Conservation (phyloP, 2,888 invertebrate species). For the Lordiphosa andalusiaca region DNA sequence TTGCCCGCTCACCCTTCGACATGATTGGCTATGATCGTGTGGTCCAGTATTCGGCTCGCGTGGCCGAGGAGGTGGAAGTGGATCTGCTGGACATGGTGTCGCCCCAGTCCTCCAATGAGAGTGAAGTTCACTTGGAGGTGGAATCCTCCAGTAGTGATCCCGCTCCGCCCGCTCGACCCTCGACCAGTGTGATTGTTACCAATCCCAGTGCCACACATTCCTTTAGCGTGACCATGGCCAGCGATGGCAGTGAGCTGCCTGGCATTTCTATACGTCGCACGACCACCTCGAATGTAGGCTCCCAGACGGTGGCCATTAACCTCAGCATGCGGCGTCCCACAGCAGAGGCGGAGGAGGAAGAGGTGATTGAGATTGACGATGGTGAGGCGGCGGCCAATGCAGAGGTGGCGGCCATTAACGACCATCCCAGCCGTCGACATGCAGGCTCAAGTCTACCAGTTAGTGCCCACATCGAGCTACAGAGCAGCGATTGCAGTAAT, state of each 20-base stretch:
- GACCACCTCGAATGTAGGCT: conserved; percentile 58
- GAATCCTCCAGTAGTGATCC: conserved; percentile 12
- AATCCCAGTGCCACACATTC: conserved; percentile 69
- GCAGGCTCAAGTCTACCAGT: conserved; percentile 59
- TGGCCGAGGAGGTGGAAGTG: conserved; percentile 75
- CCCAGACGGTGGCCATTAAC: conserved; percentile 77
- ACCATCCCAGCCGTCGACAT: conserved; percentile 42
- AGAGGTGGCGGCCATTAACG: conserved; percentile 64
- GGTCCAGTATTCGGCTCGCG: conserved; percentile 84
- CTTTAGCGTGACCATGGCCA: conserved; percentile 68
- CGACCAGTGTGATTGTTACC: conserved; percentile 63
- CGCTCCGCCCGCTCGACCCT: conserved; percentile 32
- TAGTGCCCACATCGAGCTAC: conserved; percentile 74
- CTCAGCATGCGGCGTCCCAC: conserved; percentile 77
- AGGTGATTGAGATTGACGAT: conserved; percentile 74
- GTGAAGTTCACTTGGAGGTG: conserved; percentile 31
- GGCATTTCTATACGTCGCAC: conserved; percentile 66
- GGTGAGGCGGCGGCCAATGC: conserved; percentile 63
- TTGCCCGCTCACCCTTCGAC: conserved; percentile 92
- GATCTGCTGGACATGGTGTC: conserved; percentile 69
- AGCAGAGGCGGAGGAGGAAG: conserved; percentile 44
- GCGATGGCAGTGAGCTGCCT: conserved; percentile 67
- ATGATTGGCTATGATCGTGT: conserved; percentile 90
- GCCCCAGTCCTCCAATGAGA: conserved; percentile 58
- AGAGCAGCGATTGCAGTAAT: conserved; percentile 61